Base-by-base conservation (phyloP, 2,797 vertebrate genomes). In the Tamandua tetradactyla region DNA sequence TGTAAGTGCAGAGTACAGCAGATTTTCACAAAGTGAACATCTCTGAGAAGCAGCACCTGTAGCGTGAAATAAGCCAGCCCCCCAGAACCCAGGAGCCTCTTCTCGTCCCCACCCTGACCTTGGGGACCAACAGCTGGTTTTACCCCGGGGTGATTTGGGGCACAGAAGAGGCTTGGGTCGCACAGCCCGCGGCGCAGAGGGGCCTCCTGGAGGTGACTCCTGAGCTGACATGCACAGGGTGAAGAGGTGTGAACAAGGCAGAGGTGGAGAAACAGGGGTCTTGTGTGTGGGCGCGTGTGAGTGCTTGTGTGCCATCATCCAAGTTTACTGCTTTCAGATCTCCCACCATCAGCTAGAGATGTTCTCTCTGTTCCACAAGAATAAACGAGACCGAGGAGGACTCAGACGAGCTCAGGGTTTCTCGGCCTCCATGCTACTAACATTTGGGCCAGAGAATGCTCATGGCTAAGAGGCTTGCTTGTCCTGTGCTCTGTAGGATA, bases 401-500 rank as follows among this genome's bases (percentile, higher is more conserved):
- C 15, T n/a, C 20, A 10, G 7, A 44, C 71, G 44, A 42, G 27
- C 42, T 37, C 69, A 2, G 12, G 17, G 23, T 52, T 74, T 55
- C 52, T 49, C 30, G 20, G 0, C 14, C 47, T 32, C 37, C 42
- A 18, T 17, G 0, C 37, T 30, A 1, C 0, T 25, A 55, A 47
- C 64, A 49, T 18, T 47, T 8, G 2, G 61, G 64, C 32, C 49
- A n/a, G n/a, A n/a, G n/a, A n/a, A n/a, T n/a, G n/a, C n/a, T n/a
- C n/a, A n/a, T n/a, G n/a, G n/a, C n/a, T n/a, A n/a, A n/a, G n/a
- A n/a, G n/a, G n/a, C n/a, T n/a, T n/a, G n/a, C n/a, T n/a, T 42
- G 0, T 32, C 20, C 74, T 25, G 6, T 0, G 3, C 30, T 5
- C 35, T 5, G 1, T 0, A 5, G 20, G 7, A 7, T 15, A 5